A percentile compares a stretch with the other conserved stretches of the same genome.
Conservation (phyloP, 2,888 invertebrate species). For the Aphodius granarius region DNA sequence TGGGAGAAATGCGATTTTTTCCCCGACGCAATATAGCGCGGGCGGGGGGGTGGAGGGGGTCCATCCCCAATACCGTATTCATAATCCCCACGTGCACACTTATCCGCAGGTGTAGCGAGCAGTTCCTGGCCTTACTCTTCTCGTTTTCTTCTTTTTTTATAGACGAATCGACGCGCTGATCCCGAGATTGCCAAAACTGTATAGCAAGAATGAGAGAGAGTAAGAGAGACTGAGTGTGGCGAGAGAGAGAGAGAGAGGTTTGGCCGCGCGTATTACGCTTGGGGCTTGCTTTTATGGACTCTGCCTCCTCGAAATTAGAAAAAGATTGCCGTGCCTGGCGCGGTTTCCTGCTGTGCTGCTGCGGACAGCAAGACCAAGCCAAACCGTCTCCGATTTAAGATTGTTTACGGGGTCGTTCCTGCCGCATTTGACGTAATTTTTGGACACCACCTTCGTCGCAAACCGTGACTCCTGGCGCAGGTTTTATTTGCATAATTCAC, state of each 20-base stretch:
- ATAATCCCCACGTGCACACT: slow-evolving; percentile 29
- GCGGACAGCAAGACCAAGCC: not conserved
- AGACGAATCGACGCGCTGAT: not conserved
- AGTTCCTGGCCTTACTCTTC: not conserved
- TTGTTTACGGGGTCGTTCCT: not conserved
- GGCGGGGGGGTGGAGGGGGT: not conserved
- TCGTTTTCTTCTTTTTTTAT: slow-evolving; percentile 9
- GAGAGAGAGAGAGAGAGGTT: not conserved
- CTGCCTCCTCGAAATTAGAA: slow-evolving; percentile 15
- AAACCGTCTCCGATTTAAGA: not conserved
- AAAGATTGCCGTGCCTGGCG: slow-evolving; percentile 1
- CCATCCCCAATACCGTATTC: slow-evolving; percentile 26
- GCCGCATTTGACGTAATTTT: not conserved
- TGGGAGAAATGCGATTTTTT: slow-evolving; percentile 8
- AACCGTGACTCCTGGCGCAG: not conserved
- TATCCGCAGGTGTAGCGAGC: slow-evolving; percentile 27
- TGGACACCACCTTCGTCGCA: not conserved
- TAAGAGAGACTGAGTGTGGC: no score
- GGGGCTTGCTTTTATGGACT: slow-evolving; percentile 6
- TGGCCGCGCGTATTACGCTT: not conserved
- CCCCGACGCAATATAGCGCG: slow-evolving; percentile 3
- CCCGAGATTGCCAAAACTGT: not conserved
- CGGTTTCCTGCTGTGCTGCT: not conserved
- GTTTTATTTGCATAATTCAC: not conserved
- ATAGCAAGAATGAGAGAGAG: no score